These are phyloP conservation scores for Apodemia zela DNA, from an alignment of 2,888 invertebrate genomes.

Conservation along the genomic window DNA sequence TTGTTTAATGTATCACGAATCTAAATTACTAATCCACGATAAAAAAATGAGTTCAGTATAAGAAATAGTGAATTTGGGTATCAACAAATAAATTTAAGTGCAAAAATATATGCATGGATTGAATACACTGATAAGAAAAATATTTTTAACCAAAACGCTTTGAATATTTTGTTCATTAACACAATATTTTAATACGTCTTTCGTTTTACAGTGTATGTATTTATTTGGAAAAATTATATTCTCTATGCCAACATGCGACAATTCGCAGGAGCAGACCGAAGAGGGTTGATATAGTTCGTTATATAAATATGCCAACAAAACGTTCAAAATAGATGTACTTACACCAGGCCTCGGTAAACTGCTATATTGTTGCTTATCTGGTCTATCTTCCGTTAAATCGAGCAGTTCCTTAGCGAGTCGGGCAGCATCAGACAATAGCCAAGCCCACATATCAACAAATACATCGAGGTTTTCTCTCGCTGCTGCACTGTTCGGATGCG, in stretches of 20 bases:
- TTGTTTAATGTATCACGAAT: too few relatives aligned
- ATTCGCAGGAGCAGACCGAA: not conserved
- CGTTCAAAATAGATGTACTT: conserved; percentile 44
- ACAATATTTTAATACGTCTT: too few relatives aligned
- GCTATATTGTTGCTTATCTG: conserved; percentile 85
- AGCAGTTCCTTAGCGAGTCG: conserved; percentile 93
- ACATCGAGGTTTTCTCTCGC: conserved; percentile 98
- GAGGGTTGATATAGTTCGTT: not conserved
- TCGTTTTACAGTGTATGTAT: not conserved
- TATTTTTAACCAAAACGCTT: too few relatives aligned
- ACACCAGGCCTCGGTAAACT: conserved; percentile 97
- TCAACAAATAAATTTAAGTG: too few relatives aligned
- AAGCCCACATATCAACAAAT: conserved; percentile 97
- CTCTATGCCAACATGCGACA: not conserved
- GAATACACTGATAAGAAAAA: too few relatives aligned
- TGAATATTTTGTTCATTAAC: too few relatives aligned
- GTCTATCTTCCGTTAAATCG: conserved; percentile 84
- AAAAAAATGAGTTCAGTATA: too few relatives aligned
- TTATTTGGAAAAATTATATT: not conserved
- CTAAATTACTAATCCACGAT: too few relatives aligned
- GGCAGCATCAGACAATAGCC: conserved; percentile 94
- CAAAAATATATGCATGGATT: too few relatives aligned
- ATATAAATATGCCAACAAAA: not conserved
- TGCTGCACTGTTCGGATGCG: conserved; percentile 95
- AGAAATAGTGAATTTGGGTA: too few relatives aligned